Conservation (phyloP, 2,797 vertebrate species). For the Discoglossus pictus region DNA sequence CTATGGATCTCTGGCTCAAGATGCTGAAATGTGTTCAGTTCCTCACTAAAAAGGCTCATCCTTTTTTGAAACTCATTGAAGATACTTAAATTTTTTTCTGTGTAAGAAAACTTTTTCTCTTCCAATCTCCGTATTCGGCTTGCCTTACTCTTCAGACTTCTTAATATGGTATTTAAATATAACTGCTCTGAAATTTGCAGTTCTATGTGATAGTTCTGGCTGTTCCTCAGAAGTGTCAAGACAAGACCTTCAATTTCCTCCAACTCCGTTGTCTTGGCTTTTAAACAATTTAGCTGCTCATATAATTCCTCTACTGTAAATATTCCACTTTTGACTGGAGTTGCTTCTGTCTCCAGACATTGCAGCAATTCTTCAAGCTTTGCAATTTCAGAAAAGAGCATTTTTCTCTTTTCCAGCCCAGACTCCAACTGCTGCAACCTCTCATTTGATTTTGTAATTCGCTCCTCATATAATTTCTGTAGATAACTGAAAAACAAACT, state of each 20-base stretch:
- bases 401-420: conserved; percentile 80
- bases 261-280: conserved; percentile 68
- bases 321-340: conserved; percentile 54
- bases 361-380: conserved; percentile 77
- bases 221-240: conserved; percentile 73
- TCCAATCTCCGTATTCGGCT: conserved; percentile 61
- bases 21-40: conserved; percentile 48
- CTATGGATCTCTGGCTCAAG: conserved; percentile 43
- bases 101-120: conserved; percentile 59
- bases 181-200: conserved; percentile 69
- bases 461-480: conserved; percentile 74
- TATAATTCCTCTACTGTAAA: conserved; percentile 65
- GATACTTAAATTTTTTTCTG: conserved; percentile 55
- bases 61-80: conserved; percentile 62
- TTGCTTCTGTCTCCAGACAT: conserved; percentile 64
- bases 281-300: conserved; percentile 62
- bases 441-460: conserved; percentile 71
- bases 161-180: conserved; percentile 67
- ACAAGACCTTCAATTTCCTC: conserved; percentile 71
- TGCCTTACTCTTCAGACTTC: conserved; percentile 63
- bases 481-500: conserved; percentile 69
- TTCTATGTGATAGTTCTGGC: conserved; percentile 60
- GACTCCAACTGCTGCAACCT: conserved; percentile 78
- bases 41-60: conserved; percentile 55
- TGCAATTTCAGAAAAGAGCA: conserved; percentile 74